These are phyloP conservation scores for Caracal caracal DNA, from an alignment of 2,113 vertebrate species.

Conservation along the genomic window DNA sequence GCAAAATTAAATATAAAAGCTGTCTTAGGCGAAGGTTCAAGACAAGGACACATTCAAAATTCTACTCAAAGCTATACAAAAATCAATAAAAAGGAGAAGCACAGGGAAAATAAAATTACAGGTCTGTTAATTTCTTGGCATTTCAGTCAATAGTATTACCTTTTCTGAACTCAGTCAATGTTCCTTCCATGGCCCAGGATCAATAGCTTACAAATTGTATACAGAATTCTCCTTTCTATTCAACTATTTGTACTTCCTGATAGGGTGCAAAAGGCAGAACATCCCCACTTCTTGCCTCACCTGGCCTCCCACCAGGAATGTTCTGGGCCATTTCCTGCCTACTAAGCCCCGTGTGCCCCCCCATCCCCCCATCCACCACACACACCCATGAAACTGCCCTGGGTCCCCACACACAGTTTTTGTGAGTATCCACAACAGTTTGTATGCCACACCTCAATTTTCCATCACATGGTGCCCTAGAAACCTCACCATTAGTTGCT, in stretches of 20 bases:
- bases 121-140: not conserved
- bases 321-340: not conserved
- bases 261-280: not conserved
- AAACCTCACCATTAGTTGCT: not conserved
- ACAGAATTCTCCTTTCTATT: not conserved
- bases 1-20: slow-evolving; percentile 35
- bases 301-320: not conserved
- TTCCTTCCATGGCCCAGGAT: not conserved
- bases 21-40: slow-evolving; percentile 20
- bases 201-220: not conserved
- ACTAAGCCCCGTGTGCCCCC: not conserved
- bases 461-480: not conserved
- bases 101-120: not conserved
- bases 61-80: slow-evolving; percentile 26
- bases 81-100: slow-evolving; percentile 13
- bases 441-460: not conserved
- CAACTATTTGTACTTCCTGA: not conserved
- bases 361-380: not conserved
- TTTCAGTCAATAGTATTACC: slow-evolving; percentile 6
- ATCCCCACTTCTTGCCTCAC: not conserved
- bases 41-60: slow-evolving; percentile 35
- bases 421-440: not conserved
- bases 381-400: not conserved
- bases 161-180: not conserved
- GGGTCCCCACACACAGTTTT: not conserved